These are phyloP conservation scores for Nasonia giraulti DNA, from an alignment of 1,140 invertebrate genomes.

Conservation along the genomic window DNA sequence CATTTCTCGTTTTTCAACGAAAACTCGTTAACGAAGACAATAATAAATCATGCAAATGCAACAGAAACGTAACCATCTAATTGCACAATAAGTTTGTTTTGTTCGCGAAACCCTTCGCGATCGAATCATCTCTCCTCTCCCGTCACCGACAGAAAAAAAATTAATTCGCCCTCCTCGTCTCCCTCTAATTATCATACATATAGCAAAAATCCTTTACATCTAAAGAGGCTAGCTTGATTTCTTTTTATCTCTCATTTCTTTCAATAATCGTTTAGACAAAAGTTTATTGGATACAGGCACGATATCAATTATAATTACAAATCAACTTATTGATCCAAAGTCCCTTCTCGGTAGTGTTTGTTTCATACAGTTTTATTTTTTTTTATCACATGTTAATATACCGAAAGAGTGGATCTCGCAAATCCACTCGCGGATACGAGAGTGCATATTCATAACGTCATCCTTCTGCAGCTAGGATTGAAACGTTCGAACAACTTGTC, in stretches of 20 bases:
- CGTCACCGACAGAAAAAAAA: conserved; percentile 56
- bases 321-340: conserved; percentile 64
- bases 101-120: conserved; percentile 45
- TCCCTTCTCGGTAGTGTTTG: conserved; percentile 48
- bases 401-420: neutral
- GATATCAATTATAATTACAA: conserved; percentile 59
- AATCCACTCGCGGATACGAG: conserved; percentile 37
- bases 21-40: conserved; percentile 9
- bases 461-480: neutral
- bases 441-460: neutral
- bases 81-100: conserved; percentile 61
- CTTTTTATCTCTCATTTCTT: conserved; percentile 56
- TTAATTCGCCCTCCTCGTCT: conserved; percentile 59
- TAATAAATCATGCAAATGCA: conserved; percentile 6
- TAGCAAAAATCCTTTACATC: conserved; percentile 39
- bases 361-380: conserved; percentile 43
- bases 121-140: conserved; percentile 31
- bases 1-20: conserved; percentile 11
- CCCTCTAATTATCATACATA: neutral
- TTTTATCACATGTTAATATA: conserved; percentile 68
- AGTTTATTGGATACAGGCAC: conserved; percentile 71
- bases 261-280: conserved; percentile 58
- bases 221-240: conserved; percentile 13
- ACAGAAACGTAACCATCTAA: conserved; percentile 55
- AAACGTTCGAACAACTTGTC: neutral